phyloP scores from a whole-genome alignment of 2,888 invertebrate species.

The Leptopilina drosophilae region DNA sequence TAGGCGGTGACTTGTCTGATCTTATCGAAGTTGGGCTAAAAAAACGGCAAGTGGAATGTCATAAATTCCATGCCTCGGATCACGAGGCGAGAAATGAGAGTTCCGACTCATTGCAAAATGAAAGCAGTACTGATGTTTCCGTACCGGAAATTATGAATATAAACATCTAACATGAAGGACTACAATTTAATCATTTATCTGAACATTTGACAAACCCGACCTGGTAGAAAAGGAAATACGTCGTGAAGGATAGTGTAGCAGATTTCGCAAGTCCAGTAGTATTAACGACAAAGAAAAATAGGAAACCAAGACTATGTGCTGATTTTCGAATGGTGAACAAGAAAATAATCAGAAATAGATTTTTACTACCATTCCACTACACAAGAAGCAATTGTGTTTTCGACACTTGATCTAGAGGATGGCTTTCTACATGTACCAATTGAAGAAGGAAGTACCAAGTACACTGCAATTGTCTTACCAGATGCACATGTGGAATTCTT shows the following conservation, averaged over 20 bases:
- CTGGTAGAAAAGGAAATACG: constrained; percentile 37
- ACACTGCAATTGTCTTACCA: constrained; percentile 6
- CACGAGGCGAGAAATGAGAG: background rate
- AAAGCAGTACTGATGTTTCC: background rate
- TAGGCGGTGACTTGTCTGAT: background rate
- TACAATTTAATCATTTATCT: background rate
- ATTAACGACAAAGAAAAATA: constrained; percentile 57
- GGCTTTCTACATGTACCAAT: constrained; percentile 46
- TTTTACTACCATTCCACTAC: constrained; percentile 57
- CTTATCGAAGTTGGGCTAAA: constrained; percentile 2
- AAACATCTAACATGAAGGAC: background rate
- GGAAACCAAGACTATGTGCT: constrained; percentile 55
- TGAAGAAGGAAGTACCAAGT: constrained; percentile 5
- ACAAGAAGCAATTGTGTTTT: constrained; percentile 50
- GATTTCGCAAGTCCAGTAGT: constrained; percentile 60
- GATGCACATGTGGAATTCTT: constrained; percentile 30
- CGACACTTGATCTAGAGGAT: constrained; percentile 56
- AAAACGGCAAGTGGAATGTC: constrained; percentile 40
- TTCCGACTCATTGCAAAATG: background rate
- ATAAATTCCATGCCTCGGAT: background rate
- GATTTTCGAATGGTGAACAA: constrained; percentile 59
- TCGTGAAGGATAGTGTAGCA: constrained; percentile 54
- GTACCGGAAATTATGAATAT: background rate
- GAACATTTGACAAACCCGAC: background rate
- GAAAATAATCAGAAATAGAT: constrained; percentile 55